Evolutionary conservation across 2,113 vertebrate species (phyloP), one percentile per base, ranked within the genome.

Genomic region (Scopus umbretta): DNA sequence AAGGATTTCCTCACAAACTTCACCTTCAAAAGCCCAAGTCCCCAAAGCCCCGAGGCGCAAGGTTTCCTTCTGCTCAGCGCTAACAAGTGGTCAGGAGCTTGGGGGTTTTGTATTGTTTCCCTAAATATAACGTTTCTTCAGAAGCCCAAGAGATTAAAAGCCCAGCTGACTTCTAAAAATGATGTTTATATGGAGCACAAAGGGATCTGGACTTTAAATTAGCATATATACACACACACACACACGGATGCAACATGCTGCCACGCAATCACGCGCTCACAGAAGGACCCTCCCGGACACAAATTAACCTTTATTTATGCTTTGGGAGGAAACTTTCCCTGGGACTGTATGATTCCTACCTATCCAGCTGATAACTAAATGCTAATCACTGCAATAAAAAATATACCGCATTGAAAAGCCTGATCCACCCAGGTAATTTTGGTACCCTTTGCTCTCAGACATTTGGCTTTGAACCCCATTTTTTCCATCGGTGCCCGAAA

Each of bases 1-100:
- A 88, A 55, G 90, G 93, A 80, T 92, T 96, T 92, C 92, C 92
- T 92, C 8, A n/a, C 79, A 32, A 88, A 75, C 59, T 86, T 93
- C 96, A 80, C 92, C 93, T 96, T 86, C 92, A 82, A 85, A 94
- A 88, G 74, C 74, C 8, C 67, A 27, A 61, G 42, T 49, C 84
- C 71, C 74, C 85, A 32, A 27, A 90, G 81, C 53, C 92, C 76
- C 2, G 2, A 76, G 71, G 90, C 79, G 17, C 49, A 34, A 63
- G 56, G 70, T 47, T 96, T 82, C 66, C 82, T 89, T 42, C 65
- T 71, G 82, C 82, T 19, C 19, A 45, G 88, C 0, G 0, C 53
- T 47, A 70, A 75, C 47, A 85, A 91, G 84, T 76, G 93, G 88
- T 42, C 84, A 61, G 66, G 34, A 93, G 81, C 73, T 70, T 0